phyloP scores from a whole-genome alignment of 2,797 vertebrate genomes.

The Melanogrammus aeglefinus region DNA sequence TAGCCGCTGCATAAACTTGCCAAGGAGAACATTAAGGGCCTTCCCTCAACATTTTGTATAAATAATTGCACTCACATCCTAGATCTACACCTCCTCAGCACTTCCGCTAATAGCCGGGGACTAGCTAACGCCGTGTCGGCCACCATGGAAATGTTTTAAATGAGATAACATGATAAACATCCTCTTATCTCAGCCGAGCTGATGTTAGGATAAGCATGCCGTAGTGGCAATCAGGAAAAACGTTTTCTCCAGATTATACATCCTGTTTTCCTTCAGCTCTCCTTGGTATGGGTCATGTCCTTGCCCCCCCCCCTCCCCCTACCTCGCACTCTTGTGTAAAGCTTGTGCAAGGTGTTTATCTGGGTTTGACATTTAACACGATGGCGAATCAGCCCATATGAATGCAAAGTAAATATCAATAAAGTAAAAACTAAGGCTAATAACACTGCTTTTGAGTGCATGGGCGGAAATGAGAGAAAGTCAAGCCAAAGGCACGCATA shows the following conservation, averaged over 20 bases:
- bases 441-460: neutral
- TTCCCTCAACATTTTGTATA: neutral
- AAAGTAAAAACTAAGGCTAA: neutral
- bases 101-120: neutral
- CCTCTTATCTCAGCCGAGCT: neutral
- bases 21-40: neutral
- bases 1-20: neutral
- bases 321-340: neutral
- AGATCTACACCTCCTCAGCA: neutral
- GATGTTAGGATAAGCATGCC: neutral
- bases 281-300: neutral
- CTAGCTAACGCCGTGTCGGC: neutral
- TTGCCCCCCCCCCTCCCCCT: neutral
- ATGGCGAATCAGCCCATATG: neutral
- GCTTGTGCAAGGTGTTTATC: neutral
- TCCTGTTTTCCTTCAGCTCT: neutral
- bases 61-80: neutral
- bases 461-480: neutral
- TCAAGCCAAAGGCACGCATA: neutral
- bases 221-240: neutral
- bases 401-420: neutral
- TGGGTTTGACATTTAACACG: neutral
- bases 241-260: neutral
- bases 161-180: neutral
- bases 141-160: neutral